phyloP scores from a whole-genome alignment of 2,113 vertebrate species.

The Talpa occidentalis region DNA sequence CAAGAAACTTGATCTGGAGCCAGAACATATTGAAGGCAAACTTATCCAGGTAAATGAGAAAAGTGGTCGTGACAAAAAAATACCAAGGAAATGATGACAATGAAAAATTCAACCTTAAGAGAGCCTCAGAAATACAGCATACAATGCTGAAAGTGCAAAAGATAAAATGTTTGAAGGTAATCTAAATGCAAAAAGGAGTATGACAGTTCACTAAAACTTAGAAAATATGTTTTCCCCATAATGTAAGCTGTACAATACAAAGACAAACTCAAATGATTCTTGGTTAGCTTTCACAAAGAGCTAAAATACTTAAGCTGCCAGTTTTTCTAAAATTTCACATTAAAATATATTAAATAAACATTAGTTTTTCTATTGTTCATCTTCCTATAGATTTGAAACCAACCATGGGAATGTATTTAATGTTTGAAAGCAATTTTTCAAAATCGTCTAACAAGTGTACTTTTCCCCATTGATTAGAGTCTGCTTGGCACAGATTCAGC shows the following conservation, averaged over 20 bases:
- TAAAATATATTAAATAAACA: not conserved
- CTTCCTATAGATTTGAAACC: not conserved
- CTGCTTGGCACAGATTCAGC: not conserved
- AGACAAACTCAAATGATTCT: not conserved
- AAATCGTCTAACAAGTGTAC: not conserved
- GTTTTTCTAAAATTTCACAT: not conserved
- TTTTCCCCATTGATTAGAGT: not conserved
- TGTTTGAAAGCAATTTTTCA: not conserved
- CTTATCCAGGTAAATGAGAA: not conserved
- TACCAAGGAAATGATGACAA: not conserved
- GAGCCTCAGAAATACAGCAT: not conserved
- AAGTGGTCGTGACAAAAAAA: not conserved
- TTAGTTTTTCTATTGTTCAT: not conserved
- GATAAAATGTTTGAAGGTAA: not conserved
- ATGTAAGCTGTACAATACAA: not conserved
- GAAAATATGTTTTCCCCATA: not conserved
- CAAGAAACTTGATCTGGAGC: not conserved
- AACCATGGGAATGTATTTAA: not conserved
- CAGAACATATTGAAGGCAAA: not conserved
- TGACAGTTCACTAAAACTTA: not conserved
- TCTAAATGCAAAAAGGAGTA: not conserved
- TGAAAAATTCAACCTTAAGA: not conserved
- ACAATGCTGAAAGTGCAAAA: not conserved
- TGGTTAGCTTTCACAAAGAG: not conserved
- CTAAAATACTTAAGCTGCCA: not conserved